Evolutionary conservation across 2,797 vertebrate species (phyloP).

Genomic region (Tarsius wallacei): DNA sequence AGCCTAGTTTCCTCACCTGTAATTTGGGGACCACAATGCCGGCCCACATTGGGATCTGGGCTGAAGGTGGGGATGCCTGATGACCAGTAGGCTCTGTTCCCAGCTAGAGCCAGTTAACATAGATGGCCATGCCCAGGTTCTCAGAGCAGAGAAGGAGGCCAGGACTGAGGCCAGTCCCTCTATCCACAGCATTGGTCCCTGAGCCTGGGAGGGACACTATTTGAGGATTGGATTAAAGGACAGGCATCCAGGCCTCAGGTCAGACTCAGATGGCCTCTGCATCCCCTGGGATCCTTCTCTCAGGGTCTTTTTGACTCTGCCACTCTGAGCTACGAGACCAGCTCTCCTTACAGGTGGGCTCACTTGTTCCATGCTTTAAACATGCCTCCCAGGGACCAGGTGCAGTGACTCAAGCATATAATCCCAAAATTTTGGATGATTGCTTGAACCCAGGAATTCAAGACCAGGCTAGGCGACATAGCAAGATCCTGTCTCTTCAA

Average conservation of each 20-base stretch:
- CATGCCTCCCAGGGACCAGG: too few relatives aligned
- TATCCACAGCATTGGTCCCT: neutral
- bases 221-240: neutral
- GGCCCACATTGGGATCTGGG: too few relatives aligned
- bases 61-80: neutral
- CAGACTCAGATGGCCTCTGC: neutral
- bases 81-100: neutral
- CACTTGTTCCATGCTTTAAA: neutral
- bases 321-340: neutral
- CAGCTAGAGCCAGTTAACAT: neutral
- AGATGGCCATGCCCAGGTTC: neutral
- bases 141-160: neutral
- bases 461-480: too few relatives aligned
- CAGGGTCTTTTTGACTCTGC: neutral
- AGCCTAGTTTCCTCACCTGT: too few relatives aligned
- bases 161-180: neutral
- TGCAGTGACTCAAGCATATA: too few relatives aligned
- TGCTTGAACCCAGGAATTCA: too few relatives aligned
- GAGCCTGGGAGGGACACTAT: neutral
- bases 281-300: neutral
- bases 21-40: too few relatives aligned
- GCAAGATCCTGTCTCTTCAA: too few relatives aligned
- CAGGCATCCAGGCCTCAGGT: neutral
- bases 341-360: too few relatives aligned
- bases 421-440: too few relatives aligned